Conservation (phyloP, 2,888 invertebrate genomes). For the Priocnemis perturbator region DNA sequence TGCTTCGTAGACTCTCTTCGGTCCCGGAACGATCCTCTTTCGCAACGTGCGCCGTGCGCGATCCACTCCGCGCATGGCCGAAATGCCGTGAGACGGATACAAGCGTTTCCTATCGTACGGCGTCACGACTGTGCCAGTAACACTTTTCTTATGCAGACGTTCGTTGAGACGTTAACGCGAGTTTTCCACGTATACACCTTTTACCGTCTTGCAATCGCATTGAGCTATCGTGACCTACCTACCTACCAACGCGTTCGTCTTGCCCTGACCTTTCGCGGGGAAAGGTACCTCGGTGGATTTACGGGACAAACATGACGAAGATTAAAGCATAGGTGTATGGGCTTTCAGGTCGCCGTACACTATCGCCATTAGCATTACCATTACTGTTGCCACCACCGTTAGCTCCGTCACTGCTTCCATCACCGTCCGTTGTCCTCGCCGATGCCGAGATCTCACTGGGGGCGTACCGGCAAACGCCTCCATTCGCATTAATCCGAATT, state of each 20-base stretch:
- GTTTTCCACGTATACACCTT: slow-evolving; percentile 28
- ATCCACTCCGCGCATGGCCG: no score
- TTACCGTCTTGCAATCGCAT: slow-evolving; percentile 40
- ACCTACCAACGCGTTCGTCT: slow-evolving; percentile 43
- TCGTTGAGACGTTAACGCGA: neutral
- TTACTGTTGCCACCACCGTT: neutral
- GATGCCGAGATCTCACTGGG: neutral
- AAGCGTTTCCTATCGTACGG: no score
- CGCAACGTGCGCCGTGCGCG: no score
- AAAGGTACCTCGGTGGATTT: slow-evolving; percentile 54
- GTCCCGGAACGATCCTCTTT: no score
- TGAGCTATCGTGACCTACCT: slow-evolving; percentile 46
- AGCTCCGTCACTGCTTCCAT: slow-evolving; percentile 5
- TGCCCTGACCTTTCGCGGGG: slow-evolving; percentile 56
- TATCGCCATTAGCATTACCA: no score
- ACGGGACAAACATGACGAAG: slow-evolving; percentile 40
- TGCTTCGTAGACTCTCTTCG: neutral
- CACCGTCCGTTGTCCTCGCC: neutral
- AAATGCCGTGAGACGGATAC: no score
- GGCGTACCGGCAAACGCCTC: neutral
- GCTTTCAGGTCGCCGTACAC: slow-evolving; percentile 23
- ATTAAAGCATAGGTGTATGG: slow-evolving; percentile 37
- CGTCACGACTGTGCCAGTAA: no score
- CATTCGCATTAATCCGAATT: no score
- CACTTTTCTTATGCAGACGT: no score